Base-by-base conservation (phyloP, 1,140 invertebrate species). In the Agrilus planipennis region DNA sequence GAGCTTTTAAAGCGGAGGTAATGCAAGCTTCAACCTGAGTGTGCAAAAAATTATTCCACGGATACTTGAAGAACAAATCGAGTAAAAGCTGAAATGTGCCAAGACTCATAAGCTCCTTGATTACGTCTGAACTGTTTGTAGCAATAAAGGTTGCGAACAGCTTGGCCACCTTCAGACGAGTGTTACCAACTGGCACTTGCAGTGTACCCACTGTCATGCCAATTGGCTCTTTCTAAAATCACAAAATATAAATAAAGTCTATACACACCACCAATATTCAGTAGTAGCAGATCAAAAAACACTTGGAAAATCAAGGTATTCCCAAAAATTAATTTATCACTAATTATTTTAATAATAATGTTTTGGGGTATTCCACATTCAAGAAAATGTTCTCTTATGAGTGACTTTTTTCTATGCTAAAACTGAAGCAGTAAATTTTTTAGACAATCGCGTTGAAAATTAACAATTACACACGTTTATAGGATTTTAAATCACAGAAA, bases 21-120 rank as follows among this genome's bases (percentile, higher is more conserved):
- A 90, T 67, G 55, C 79, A 78, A 58, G 77, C 72, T 62, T 81
- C 77, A 34, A 89, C 81, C 69, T 88, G 81, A 41, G 80, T 80
- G 65, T 91, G 89, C 48, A 91, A 67, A 65, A 91, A 90, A 69
- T 89, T 92, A 68, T 92, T 91, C 75, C 83, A 81, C 20, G 73
- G 70, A 69, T 81, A 88, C 56, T 74, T 70, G 62, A 89, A 86
- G 71, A 86, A 84, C 63, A 90, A 67, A 67, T 89, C 80, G 70
- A 89, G 60, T 32, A 81, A 65, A 51, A 67, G 56, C 21, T 59
- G 52, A 41, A 69, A 53, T 6, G 67, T 70, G 20, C 42, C 62
- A 17, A 69, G 52, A 10, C 56, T 51, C 15, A 67, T 54, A 37
- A 72, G 40, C n/a, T 68, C 63, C 12, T 53, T 52, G 34, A 61